A percentile compares a stretch with the other conserved stretches of the same genome.
Conservation (phyloP, 2,113 vertebrate genomes). For the Bos indicus region DNA sequence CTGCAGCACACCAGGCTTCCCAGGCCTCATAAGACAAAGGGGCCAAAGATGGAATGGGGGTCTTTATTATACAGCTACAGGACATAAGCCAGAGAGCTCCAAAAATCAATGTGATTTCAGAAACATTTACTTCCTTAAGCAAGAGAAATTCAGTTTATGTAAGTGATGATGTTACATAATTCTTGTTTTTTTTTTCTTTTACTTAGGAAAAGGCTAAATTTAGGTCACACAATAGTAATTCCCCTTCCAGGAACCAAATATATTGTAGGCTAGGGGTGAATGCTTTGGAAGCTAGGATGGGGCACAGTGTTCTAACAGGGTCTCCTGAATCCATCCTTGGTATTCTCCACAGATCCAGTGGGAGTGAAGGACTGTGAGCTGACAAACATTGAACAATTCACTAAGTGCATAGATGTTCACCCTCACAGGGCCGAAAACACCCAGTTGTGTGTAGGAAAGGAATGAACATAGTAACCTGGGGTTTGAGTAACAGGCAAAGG, state of each 20-base stretch:
- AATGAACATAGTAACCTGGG: background rate
- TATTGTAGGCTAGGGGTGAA: background rate
- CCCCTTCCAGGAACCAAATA: background rate
- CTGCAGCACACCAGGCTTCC: background rate
- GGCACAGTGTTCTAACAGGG: accelerated
- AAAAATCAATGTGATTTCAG: background rate
- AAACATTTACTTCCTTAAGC: background rate
- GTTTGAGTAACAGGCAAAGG: background rate
- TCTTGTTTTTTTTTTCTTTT: background rate
- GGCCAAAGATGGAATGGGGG: accelerated
- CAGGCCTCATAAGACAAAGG: background rate
- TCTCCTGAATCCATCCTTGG: no score
- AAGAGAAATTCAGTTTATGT: background rate
- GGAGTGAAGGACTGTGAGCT: no score
- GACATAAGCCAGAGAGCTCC: background rate
- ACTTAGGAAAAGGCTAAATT: background rate
- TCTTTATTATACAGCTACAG: background rate
- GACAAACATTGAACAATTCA: background rate
- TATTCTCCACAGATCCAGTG: background rate
- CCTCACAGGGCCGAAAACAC: accelerated
- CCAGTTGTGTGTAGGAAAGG: background rate
- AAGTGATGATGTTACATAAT: background rate
- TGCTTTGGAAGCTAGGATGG: background rate
- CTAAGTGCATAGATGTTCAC: background rate
- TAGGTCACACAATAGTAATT: background rate